A percentile compares a stretch with the other conserved stretches of the same genome.
These are phyloP conservation scores for Thunnus thynnus DNA, from an alignment of 2,113 vertebrate genomes.

Conservation along the genomic window DNA sequence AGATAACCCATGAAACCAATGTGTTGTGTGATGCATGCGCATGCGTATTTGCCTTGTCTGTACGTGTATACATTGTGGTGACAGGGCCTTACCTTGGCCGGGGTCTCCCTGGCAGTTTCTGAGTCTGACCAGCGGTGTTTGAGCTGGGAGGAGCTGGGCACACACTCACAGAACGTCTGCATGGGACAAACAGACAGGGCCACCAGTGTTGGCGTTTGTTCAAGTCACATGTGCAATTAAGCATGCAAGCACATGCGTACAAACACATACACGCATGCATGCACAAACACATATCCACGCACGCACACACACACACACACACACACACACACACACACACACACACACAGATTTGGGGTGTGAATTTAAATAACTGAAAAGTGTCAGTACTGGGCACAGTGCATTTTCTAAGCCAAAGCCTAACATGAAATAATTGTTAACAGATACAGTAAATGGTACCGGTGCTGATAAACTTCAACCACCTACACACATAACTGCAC, in stretches of 20 bases:
- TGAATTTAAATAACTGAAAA: conserved; percentile 3
- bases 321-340: conserved; percentile 12
- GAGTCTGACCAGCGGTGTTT: conserved; percentile 88
- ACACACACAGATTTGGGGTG: conserved; percentile 4
- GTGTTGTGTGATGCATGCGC: not conserved
- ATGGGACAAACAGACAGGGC: conserved; percentile 81
- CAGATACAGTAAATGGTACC: conserved; percentile 21
- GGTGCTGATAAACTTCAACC: conserved; percentile 45
- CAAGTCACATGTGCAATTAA: conserved; percentile 67
- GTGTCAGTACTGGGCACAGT: not conserved
- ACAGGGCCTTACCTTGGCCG: conserved; percentile 85
- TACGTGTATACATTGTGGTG: not conserved
- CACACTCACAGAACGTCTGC: conserved; percentile 88
- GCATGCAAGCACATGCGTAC: conserved; percentile 55
- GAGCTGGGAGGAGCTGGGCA: conserved; percentile 85
- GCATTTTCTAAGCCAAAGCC: conserved; percentile 1
- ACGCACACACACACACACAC: conserved; percentile 27
- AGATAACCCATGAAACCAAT: not conserved
- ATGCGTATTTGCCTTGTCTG: not conserved
- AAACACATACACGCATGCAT: not conserved
- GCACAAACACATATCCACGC: conserved; percentile 15
- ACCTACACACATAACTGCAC: conserved; percentile 32
- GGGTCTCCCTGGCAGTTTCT: conserved; percentile 84
- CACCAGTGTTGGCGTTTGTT: conserved; percentile 75
- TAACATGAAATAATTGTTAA: conserved; percentile 29